These are phyloP conservation scores for Phrynocephalus vlangalii DNA, from an alignment of 2,797 vertebrate species.

Conservation along the genomic window DNA sequence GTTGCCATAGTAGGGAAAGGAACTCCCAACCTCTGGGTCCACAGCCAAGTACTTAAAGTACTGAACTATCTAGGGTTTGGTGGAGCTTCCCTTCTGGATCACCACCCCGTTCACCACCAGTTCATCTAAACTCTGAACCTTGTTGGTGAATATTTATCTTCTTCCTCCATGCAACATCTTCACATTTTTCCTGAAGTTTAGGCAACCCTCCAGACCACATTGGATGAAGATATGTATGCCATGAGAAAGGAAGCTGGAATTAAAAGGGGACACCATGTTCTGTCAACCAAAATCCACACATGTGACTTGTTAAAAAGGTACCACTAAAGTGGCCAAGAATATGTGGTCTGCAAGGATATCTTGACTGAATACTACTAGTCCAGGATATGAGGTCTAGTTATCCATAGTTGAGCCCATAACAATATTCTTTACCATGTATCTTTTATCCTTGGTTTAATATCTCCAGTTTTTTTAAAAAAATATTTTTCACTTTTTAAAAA, in stretches of 20 bases:
- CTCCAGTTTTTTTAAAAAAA: neutral
- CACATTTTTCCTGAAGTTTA: neutral
- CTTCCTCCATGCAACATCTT: neutral
- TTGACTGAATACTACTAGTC: neutral
- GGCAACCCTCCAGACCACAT: neutral
- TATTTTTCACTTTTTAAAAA: too few species aligned
- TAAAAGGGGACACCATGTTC: neutral
- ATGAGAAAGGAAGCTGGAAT: neutral
- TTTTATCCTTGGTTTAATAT: conserved; percentile 1
- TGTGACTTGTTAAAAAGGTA: neutral
- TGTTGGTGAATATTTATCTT: neutral
- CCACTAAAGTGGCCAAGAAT: neutral
- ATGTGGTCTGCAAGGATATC: neutral
- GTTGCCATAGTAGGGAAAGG: too few species aligned
- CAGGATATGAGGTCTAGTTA: neutral
- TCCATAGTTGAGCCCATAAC: neutral
- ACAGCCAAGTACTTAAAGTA: too few species aligned
- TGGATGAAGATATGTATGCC: neutral
- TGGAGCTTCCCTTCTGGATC: too few species aligned
- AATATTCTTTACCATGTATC: neutral
- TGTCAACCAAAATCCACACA: neutral
- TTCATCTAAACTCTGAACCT: neutral
- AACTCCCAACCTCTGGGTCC: too few species aligned
- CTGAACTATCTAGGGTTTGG: too few species aligned
- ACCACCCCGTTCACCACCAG: neutral